Evolutionary conservation across 2,888 invertebrate species (phyloP), one percentile per base, ranked within the genome.

Genomic region (Acheta domesticus): DNA sequence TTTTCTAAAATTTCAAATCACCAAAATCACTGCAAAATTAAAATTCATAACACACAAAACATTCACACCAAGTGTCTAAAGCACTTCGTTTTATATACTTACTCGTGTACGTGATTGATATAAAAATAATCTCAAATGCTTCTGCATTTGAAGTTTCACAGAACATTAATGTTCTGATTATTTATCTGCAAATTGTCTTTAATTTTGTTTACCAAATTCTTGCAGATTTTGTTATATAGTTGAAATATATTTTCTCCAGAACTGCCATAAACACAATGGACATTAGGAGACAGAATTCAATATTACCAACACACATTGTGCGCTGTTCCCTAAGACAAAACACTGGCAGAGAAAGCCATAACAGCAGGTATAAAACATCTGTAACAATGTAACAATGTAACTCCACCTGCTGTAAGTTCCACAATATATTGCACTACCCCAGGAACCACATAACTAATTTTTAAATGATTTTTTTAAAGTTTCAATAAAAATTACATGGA

Each of bases 281-380:
- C n/a, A 5, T 19, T 62, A 62, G 62, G 62, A 62, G 14, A 62
- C 62, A 62, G 14, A 62, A 12, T 19, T 12, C 62, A 14, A 19
- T 62, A n/a, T 62, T 19, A 11, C n/a, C 62, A 62, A 62, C 62
- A 62, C 62, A 62, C 62, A 62, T 62, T 62, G 62, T 62, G 62
- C 62, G 62, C 62, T 62, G 62, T 62, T 62, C 62, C 62, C 62
- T 62, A 62, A 62, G 62, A 62, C 62, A 62, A 62, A 62, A 62
- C 14, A 62, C 62, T 62, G 62, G 62, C 62, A 62, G 62, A 62
- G 62, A 62, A 62, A 62, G 62, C 62, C 62, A 62, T 62, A 62
- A 62, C 62, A 62, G 16, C 62, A 62, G 62, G n/a, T 62, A 62
- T 62, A 62, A 62, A 62, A 62, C 62, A 12, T 62, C 62, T 62